A percentile compares a stretch with the other conserved stretches of the same genome.
These are phyloP conservation scores for Amyelois transitella DNA, from an alignment of 1,140 invertebrate genomes.

Conservation along the genomic window DNA sequence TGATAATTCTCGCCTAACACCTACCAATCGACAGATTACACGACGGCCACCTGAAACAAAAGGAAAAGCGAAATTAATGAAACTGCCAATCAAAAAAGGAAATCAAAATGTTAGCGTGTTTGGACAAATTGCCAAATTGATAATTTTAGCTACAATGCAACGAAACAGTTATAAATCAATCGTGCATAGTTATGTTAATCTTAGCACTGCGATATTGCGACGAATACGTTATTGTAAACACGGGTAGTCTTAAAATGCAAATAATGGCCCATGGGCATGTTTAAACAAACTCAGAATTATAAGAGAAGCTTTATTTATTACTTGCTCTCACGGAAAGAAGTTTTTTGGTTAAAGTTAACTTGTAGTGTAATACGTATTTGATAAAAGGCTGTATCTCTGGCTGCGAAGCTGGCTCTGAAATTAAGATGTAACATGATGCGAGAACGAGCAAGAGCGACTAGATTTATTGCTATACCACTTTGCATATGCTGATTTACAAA, in stretches of 20 bases:
- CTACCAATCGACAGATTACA: constrained; percentile 54
- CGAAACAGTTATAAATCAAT: background rate
- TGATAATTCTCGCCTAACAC: constrained; percentile 23
- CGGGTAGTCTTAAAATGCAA: constrained; percentile 48
- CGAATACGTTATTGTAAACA: constrained; percentile 43
- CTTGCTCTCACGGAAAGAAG: constrained; percentile 44
- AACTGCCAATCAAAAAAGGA: constrained; percentile 66
- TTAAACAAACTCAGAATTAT: constrained; percentile 52
- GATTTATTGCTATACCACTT: constrained; percentile 76
- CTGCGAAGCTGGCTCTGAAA: constrained; percentile 69
- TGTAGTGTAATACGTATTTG: constrained; percentile 69
- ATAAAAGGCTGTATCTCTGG: constrained; percentile 71
- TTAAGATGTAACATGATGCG: constrained; percentile 77
- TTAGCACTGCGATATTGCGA: constrained; percentile 24
- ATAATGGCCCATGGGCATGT: constrained; percentile 56
- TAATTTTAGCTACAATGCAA: background rate
- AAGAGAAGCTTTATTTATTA: constrained; percentile 58
- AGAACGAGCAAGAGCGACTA: constrained; percentile 74
- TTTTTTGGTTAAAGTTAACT: constrained; percentile 63
- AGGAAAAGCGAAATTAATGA: constrained; percentile 75
- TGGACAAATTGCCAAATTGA: background rate
- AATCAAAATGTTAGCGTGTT: constrained; percentile 29
- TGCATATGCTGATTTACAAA: constrained; percentile 77
- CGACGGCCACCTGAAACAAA: constrained; percentile 75
- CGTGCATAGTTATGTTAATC: constrained; percentile 14